Conservation (phyloP, 2,888 invertebrate genomes). For the Phaonia tiefii region DNA sequence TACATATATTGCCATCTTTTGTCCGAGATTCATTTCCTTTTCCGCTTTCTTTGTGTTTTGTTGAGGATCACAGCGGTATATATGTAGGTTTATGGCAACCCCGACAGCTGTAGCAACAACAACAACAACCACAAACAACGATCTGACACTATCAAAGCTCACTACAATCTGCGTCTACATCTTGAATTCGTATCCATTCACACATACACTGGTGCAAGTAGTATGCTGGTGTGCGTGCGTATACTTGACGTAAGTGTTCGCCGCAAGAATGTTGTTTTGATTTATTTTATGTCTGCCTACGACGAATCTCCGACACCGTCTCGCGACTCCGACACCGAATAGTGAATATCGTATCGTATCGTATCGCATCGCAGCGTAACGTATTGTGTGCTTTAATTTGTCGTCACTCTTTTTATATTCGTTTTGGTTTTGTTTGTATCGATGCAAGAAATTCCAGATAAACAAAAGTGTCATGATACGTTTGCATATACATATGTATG, state of each 20-base stretch:
- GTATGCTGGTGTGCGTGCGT: constrained; percentile 36
- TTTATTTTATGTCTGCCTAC: constrained; percentile 57
- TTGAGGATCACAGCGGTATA: too few species aligned
- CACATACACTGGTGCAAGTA: constrained; percentile 30
- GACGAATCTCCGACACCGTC: constrained; percentile 22
- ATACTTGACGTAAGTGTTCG: constrained; percentile 42
- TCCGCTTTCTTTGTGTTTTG: too few species aligned
- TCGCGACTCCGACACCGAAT: not conserved
- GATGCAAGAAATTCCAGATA: constrained; percentile 65
- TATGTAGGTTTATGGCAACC: constrained; percentile 44
- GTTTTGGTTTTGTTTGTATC: constrained; percentile 47
- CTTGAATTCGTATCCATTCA: constrained; percentile 60
- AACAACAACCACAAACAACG: constrained; percentile 16
- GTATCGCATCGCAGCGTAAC: constrained; percentile 40
- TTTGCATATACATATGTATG: not conserved
- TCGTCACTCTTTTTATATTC: constrained; percentile 18
- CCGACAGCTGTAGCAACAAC: constrained; percentile 44
- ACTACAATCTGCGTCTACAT: constrained; percentile 58
- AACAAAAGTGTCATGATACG: constrained; percentile 58
- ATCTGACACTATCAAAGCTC: constrained; percentile 22
- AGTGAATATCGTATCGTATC: constrained; percentile 17
- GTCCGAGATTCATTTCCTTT: too few species aligned
- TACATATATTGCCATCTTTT: too few species aligned
- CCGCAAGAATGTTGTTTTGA: constrained; percentile 38
- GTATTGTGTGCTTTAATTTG: constrained; percentile 37